Percentiles rank a stretch among this genome's conserved stretches.
phyloP scores from a whole-genome alignment of 2,888 invertebrate species.

The Sipha maydis region DNA sequence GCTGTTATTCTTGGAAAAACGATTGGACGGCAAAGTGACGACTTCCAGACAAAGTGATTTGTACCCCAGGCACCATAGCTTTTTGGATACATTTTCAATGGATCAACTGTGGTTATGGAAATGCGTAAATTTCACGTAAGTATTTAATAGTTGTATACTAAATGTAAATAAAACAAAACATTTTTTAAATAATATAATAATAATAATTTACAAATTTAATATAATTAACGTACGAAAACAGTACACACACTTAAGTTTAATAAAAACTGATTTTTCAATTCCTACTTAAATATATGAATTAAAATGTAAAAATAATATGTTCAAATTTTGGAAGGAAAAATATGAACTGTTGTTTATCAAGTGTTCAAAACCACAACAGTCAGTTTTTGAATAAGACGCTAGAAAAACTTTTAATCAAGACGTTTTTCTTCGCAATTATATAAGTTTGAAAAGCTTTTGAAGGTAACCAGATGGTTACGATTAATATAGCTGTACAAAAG shows the following conservation, averaged over 20 bases:
- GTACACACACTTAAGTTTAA: neutral
- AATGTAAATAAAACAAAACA: neutral
- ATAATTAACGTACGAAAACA: neutral
- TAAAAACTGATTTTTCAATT: neutral
- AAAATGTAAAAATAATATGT: slow-evolving; percentile 6
- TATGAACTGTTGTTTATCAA: slow-evolving; percentile 13
- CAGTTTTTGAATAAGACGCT: neutral
- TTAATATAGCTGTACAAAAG: neutral
- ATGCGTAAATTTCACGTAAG: slow-evolving; percentile 76
- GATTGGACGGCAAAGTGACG: slow-evolving; percentile 47
- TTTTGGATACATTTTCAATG: slow-evolving; percentile 72
- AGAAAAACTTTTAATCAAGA: slow-evolving; percentile 30
- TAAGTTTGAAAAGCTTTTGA: slow-evolving; percentile 12
- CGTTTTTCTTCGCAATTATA: slow-evolving; percentile 2
- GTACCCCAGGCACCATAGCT: slow-evolving; percentile 68
- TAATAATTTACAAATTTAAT: neutral
- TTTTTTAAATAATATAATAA: neutral
- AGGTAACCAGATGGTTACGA: slow-evolving; percentile 2
- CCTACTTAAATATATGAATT: neutral
- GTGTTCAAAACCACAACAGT: slow-evolving; percentile 30
- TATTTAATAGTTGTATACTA: slow-evolving; percentile 15
- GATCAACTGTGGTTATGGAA: slow-evolving; percentile 77
- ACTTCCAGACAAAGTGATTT: slow-evolving; percentile 48
- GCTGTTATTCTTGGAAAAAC: slow-evolving; percentile 49
- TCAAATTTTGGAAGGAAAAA: neutral